A percentile compares a stretch with the other conserved stretches of the same genome.
Conservation (phyloP, 2,797 vertebrate species). For the Huso huso region DNA sequence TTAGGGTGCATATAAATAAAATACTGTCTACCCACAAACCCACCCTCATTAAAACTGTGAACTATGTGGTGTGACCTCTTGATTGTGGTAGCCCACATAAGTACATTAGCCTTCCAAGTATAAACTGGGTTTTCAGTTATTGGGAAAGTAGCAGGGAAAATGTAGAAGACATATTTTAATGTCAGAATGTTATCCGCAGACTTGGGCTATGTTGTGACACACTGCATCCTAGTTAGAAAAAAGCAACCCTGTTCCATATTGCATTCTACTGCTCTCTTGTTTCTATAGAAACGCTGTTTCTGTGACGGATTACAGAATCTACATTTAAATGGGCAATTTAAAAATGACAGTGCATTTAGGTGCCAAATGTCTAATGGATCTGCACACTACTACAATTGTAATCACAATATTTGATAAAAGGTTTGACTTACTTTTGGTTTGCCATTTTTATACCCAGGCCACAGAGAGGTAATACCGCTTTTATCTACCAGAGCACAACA, state of each 20-base stretch:
- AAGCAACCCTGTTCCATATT: constrained; percentile 11
- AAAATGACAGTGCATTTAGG: constrained; percentile 27
- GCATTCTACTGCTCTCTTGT: constrained; percentile 19
- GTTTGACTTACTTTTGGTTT: no score
- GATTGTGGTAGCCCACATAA: no score
- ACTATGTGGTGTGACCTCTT: constrained; percentile 34
- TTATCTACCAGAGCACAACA: no score
- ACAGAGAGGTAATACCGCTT: no score
- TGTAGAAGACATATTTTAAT: no score
- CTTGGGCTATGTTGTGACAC: neutral
- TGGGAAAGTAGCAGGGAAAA: no score
- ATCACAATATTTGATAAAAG: neutral
- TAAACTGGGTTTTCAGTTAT: no score
- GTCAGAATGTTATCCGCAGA: no score
- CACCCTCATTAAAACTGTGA: constrained; percentile 13
- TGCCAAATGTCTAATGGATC: neutral
- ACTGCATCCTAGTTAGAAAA: constrained; percentile 3
- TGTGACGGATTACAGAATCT: constrained; percentile 42
- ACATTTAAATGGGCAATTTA: constrained; percentile 47
- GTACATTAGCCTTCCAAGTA: no score
- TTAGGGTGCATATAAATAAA: constrained; percentile 41
- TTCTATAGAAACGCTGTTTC: constrained; percentile 33
- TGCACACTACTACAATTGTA: neutral
- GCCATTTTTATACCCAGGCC: no score
- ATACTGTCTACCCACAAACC: constrained; percentile 17